phyloP scores from a whole-genome alignment of 2,797 vertebrate genomes.

The Serranus cabrilla region DNA sequence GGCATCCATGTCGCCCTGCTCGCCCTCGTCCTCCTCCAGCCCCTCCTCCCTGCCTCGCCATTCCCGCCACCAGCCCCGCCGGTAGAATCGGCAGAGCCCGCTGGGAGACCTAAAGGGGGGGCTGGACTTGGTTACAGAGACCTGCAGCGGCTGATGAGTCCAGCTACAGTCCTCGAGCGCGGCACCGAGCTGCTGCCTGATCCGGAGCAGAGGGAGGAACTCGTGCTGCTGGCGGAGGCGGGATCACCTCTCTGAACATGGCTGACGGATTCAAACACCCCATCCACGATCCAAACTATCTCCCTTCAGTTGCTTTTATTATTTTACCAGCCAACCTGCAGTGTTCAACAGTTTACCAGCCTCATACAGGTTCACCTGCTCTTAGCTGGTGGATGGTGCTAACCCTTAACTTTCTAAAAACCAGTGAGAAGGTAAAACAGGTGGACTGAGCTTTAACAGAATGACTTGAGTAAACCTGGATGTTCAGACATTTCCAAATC shows the following conservation, averaged over 20 bases:
- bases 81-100: slow-evolving; percentile 50
- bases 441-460: too few species aligned
- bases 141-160: slow-evolving; percentile 27
- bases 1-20: slow-evolving; percentile 84
- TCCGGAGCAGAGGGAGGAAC: slow-evolving; percentile 16
- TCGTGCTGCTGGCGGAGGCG: slow-evolving; percentile 28
- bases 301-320: slow-evolving; percentile 14
- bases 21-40: slow-evolving; percentile 70
- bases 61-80: slow-evolving; percentile 79
- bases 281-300: slow-evolving; percentile 7
- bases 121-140: slow-evolving; percentile 25
- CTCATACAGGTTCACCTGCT: slow-evolving; percentile 35
- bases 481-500: too few species aligned
- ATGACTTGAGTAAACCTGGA: background rate
- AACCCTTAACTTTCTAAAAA: slow-evolving; percentile 1
- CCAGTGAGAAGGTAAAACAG: background rate
- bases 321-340: slow-evolving; percentile 37
- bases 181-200: slow-evolving; percentile 4
- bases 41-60: slow-evolving; percentile 83
- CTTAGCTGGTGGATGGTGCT: slow-evolving; percentile 34
- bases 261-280: background rate
- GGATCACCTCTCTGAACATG: slow-evolving; percentile 14
- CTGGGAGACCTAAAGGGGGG: background rate
- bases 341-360: slow-evolving; percentile 17
- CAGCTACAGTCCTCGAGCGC: slow-evolving; percentile 28